These are phyloP conservation scores for Novumbra hubbsi DNA, from an alignment of 2,797 vertebrate species.

Conservation along the genomic window DNA sequence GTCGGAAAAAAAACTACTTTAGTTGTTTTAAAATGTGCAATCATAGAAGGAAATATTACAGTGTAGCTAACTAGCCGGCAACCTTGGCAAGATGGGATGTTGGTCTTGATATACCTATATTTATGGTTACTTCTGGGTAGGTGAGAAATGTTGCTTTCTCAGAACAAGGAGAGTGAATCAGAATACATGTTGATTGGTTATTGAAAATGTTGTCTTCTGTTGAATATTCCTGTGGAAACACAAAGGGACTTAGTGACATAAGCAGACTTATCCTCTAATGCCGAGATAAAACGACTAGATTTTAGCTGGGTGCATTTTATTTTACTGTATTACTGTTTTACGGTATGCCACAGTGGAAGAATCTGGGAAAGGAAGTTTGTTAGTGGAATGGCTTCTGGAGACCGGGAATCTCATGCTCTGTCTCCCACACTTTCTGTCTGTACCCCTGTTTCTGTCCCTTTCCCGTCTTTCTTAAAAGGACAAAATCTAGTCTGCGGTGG, in stretches of 20 bases:
- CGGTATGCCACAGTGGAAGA: not conserved
- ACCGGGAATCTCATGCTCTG: not conserved
- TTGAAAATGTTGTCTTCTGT: constrained; percentile 66
- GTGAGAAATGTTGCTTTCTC: no score
- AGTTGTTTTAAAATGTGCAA: no score
- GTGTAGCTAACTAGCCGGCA: no score
- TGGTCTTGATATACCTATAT: no score
- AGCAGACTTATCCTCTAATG: constrained; percentile 80
- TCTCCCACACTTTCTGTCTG: not conserved
- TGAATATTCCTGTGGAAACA: constrained; percentile 86
- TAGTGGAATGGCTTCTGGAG: not conserved
- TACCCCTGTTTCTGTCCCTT: constrained; percentile 18
- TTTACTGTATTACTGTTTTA: not conserved
- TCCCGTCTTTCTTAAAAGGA: constrained; percentile 67
- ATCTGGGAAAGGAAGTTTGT: not conserved
- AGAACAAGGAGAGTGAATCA: no score
- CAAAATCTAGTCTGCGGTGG: constrained; percentile 81
- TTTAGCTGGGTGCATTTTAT: not conserved
- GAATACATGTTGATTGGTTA: no score
- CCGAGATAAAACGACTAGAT: constrained; percentile 38
- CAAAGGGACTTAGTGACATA: constrained; percentile 71
- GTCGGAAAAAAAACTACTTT: no score
- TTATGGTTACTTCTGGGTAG: no score
- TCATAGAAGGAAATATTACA: no score
- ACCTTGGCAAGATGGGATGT: no score